A percentile compares a stretch with the other conserved stretches of the same genome.
Evolutionary conservation across 2,888 invertebrate genomes (phyloP).

Genomic region (Trachelus iudaicus): DNA sequence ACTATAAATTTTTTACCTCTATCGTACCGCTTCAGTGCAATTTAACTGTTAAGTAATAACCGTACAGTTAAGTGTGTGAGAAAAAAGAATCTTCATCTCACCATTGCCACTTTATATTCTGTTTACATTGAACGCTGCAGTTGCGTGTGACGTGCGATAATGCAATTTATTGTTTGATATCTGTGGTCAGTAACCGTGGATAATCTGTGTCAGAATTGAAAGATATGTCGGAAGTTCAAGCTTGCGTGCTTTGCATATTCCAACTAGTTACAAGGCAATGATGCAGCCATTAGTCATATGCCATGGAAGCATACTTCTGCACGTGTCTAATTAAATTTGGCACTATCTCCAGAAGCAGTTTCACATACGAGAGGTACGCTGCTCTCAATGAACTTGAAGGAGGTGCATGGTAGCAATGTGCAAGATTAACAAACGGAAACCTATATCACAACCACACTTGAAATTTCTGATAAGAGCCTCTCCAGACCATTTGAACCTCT

Average conservation of each 20-base stretch:
- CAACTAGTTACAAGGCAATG: neutral
- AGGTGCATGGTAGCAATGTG: neutral
- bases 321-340: neutral
- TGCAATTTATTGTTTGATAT: neutral
- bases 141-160: neutral
- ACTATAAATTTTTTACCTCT: neutral
- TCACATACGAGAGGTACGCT: neutral
- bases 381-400: neutral
- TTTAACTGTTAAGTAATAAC: neutral
- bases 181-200: conserved; percentile 7
- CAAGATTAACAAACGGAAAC: neutral
- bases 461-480: neutral
- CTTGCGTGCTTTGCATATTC: neutral
- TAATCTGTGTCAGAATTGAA: neutral
- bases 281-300: neutral
- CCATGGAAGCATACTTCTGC: neutral
- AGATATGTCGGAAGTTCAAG: neutral
- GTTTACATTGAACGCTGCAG: neutral
- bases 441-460: neutral
- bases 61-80: neutral
- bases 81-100: neutral
- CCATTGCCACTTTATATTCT: neutral
- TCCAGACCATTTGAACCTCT: neutral
- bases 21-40: neutral
- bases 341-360: neutral